These are phyloP conservation scores for Odobenus rosmarus DNA, from an alignment of 2,113 vertebrate species.

Conservation along the genomic window DNA sequence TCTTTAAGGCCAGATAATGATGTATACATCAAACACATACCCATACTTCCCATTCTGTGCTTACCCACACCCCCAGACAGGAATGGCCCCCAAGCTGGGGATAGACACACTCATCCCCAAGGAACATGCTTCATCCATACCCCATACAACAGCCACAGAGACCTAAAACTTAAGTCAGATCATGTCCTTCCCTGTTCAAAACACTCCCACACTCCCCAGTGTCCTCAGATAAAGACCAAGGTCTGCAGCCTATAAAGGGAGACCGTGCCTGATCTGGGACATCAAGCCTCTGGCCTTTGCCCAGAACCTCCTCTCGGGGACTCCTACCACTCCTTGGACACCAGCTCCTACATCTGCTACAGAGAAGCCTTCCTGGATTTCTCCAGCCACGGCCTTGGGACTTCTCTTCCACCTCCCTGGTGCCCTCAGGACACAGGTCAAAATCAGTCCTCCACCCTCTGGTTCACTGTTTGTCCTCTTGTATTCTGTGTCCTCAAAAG, in stretches of 20 bases:
- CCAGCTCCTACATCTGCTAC: not conserved
- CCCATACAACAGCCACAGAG: not conserved
- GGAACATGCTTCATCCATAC: not conserved
- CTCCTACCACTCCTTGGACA: not conserved
- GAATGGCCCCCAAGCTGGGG: not conserved
- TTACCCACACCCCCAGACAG: not conserved
- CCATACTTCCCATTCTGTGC: not conserved
- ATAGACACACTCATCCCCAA: not conserved
- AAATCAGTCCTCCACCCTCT: not conserved
- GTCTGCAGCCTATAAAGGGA: not conserved
- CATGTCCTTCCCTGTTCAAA: not conserved
- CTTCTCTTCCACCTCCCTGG: not conserved
- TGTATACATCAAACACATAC: not conserved
- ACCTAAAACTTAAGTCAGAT: conserved; percentile 6
- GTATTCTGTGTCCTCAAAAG: not conserved
- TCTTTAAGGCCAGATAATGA: not conserved
- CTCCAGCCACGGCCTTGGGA: not conserved
- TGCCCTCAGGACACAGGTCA: not conserved
- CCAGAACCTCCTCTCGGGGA: not conserved
- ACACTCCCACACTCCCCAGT: not conserved
- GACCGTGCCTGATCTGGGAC: not conserved
- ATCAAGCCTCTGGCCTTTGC: not conserved
- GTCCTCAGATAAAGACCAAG: not conserved
- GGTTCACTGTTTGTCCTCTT: not conserved
- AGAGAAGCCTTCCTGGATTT: not conserved